phyloP scores from a whole-genome alignment of 2,888 invertebrate genomes.

The Alentia gelatinosa region DNA sequence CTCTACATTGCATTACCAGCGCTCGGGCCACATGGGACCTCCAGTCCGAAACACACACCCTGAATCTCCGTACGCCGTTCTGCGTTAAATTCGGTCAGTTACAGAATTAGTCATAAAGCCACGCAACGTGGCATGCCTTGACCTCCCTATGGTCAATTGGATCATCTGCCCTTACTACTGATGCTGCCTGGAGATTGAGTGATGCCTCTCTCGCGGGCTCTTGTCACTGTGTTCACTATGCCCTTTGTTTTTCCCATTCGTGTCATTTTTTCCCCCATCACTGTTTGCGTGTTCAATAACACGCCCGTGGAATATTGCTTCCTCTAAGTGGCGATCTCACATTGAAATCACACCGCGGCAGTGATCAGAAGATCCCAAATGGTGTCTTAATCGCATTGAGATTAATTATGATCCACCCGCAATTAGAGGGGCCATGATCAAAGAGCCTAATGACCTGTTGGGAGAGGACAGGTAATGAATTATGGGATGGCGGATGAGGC shows the following conservation, averaged over 20 bases:
- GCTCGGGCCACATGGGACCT: too few species aligned
- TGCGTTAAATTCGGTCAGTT: too few species aligned
- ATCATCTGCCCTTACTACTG: background rate
- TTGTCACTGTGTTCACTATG: background rate
- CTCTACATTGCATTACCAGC: too few species aligned
- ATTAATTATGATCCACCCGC: background rate
- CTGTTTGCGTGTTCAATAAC: too few species aligned
- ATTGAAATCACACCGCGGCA: background rate
- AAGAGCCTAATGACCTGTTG: background rate
- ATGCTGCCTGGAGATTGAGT: too few species aligned
- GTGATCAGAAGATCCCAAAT: conserved; percentile 22
- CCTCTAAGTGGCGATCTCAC: too few species aligned
- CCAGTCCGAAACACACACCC: too few species aligned
- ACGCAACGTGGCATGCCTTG: background rate
- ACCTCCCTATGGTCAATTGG: background rate
- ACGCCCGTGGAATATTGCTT: too few species aligned
- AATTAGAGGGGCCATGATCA: background rate
- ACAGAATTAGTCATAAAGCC: background rate
- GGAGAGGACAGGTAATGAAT: conserved; percentile 9
- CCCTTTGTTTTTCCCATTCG: background rate
- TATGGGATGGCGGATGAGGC: background rate
- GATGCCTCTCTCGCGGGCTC: background rate
- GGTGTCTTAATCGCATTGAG: conserved; percentile 21
- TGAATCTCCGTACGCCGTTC: too few species aligned
- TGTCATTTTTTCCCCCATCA: background rate